These are phyloP conservation scores for Epinotia ramella DNA, from an alignment of 2,888 invertebrate species.

Conservation along the genomic window DNA sequence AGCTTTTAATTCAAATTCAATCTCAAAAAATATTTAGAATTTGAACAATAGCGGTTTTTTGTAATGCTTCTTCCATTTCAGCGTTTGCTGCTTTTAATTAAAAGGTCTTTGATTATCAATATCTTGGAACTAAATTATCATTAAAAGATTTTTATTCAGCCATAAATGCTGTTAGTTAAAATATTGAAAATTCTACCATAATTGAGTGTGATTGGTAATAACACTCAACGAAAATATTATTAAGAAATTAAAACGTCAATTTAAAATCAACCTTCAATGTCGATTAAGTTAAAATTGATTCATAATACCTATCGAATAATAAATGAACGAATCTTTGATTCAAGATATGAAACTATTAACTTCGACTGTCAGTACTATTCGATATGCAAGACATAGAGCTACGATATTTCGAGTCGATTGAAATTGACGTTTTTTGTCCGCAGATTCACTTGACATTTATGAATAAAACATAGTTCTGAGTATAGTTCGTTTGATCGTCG, in stretches of 20 bases:
- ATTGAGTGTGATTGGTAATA: neutral
- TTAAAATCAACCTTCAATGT: too few relatives aligned
- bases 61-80: too few relatives aligned
- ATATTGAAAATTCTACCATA: too few relatives aligned
- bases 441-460: slow-evolving; percentile 33
- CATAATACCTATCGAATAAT: neutral
- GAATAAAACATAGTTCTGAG: slow-evolving; percentile 42
- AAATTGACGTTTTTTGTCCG: slow-evolving; percentile 31
- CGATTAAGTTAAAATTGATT: neutral
- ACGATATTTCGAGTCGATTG: slow-evolving; percentile 21
- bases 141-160: too few relatives aligned
- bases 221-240: neutral
- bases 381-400: slow-evolving; percentile 29
- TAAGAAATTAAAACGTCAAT: neutral
- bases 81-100: too few relatives aligned
- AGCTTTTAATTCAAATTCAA: neutral
- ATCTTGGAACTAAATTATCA: too few relatives aligned
- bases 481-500: slow-evolving; percentile 34
- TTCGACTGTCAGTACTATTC: neutral
- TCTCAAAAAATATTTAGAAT: too few relatives aligned
- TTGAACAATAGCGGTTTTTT: too few relatives aligned
- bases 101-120: too few relatives aligned
- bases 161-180: too few relatives aligned
- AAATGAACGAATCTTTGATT: neutral
- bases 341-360: neutral